Conservation (phyloP, 2,113 vertebrate genomes). For the Peromyscus polionotus region DNA sequence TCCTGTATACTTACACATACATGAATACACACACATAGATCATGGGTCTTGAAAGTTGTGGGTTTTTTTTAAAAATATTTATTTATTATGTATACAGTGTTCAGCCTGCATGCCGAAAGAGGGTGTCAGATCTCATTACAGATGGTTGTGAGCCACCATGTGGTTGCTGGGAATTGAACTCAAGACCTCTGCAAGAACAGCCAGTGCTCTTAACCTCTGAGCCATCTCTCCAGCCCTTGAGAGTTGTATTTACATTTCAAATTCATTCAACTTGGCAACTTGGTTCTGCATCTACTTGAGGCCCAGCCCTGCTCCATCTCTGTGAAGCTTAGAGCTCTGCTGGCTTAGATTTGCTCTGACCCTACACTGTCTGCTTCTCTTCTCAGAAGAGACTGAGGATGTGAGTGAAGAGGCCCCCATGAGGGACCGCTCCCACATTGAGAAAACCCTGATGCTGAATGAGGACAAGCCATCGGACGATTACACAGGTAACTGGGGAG, state of each 20-base stretch:
- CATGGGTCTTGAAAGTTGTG: background rate
- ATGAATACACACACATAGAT: background rate
- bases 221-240: background rate
- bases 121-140: no score
- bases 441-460: constrained; percentile 94
- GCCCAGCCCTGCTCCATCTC: background rate
- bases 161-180: no score
- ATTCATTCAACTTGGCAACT: background rate
- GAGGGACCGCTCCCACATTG: constrained; percentile 96
- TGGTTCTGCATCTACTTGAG: background rate
- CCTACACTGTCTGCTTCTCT: constrained; percentile 54
- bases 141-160: no score
- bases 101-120: no score
- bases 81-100: no score
- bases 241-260: background rate
- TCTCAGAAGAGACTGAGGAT: constrained; percentile 92
- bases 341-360: constrained; percentile 20
- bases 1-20: background rate
- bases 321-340: background rate
- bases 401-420: constrained; percentile 84
- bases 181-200: no score
- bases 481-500: constrained; percentile 90
- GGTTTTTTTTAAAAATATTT: no score
- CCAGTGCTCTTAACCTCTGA: no score
- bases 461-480: constrained; percentile 94